These are phyloP conservation scores for Siniperca chuatsi DNA, from an alignment of 2,113 vertebrate species.

Conservation along the genomic window DNA sequence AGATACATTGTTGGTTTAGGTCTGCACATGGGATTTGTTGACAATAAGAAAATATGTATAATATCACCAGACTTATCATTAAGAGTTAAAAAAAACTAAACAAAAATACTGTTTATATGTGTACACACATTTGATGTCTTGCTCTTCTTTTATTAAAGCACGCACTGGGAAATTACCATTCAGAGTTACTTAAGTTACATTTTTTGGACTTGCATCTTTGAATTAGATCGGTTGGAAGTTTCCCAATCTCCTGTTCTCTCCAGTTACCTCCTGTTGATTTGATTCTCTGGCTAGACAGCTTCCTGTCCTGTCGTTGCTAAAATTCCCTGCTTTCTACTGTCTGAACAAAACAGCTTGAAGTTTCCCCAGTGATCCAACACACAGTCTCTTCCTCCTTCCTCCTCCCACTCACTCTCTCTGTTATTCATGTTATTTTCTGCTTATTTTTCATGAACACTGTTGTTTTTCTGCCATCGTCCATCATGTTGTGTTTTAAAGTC, in stretches of 20 bases:
- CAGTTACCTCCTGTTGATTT: background rate
- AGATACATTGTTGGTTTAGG: background rate
- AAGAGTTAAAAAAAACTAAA: too few relatives aligned
- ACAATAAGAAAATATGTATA: too few relatives aligned
- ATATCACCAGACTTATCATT: too few relatives aligned
- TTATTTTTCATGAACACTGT: background rate
- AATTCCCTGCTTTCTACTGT: background rate
- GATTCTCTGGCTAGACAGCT: background rate
- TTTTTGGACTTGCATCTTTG: background rate
- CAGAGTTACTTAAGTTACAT: background rate
- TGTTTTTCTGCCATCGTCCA: background rate
- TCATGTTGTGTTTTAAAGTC: conserved; percentile 10
- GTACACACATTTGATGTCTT: background rate
- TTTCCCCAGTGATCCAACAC: background rate
- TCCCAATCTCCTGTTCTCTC: background rate
- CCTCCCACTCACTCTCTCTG: background rate
- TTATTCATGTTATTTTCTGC: background rate
- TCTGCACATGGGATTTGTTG: too few relatives aligned
- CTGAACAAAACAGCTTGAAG: conserved; percentile 10
- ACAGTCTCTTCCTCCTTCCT: background rate
- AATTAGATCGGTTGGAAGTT: background rate
- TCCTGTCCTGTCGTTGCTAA: background rate
- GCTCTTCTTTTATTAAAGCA: background rate
- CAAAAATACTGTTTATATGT: background rate
- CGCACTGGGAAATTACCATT: background rate